Base-by-base conservation (phyloP, 2,888 invertebrate genomes). In the Heteromyza rotundicornis region DNA sequence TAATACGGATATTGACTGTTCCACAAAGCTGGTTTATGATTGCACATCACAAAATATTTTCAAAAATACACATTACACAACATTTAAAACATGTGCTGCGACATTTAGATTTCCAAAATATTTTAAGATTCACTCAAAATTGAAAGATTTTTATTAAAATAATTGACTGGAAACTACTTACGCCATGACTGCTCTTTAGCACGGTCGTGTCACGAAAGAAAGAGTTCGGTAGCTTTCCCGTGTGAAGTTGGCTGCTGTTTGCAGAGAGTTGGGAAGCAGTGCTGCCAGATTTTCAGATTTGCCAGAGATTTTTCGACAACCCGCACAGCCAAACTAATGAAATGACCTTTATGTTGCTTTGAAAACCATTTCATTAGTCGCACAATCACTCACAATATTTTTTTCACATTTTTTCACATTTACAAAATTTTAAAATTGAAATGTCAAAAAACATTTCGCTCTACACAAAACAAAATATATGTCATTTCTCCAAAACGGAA, bases 21-120 rank as follows among this genome's bases (percentile, higher is more conserved):
- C 74, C 77, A 78, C 72, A 76, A 68, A 78, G 82, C 68, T 82
- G 82, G 82, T 82, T 82, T 82, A 68, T 72, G 78, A 80, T 79
- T 82, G 82, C 82, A 64, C 7, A 62, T 24, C 17, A 3, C 40
- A 17, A 2, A 40, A 44, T 52, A 35, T 10, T 3, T 32, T 16
- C 2, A 1, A 40, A 40, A 5, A 57, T 23, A 23, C 36, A n/a
- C 2, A 1, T 0, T 0, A n/a, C 51, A 64, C 3, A 2, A 64
- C 3, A 2, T 20, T 16, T 53, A 35, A 66, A 62, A 57, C 35
- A 53, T n/a, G 1, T 1, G 17, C 16, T 14, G 0, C 40, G 40
- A 2, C 16, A 14, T 40, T 40, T 19, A 3, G 72, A 74, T 73
- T 58, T 12, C 3, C 10, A 8, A 5, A 44, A 60, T 63, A 61